Evolutionary conservation across 1,140 invertebrate genomes (phyloP), one percentile per base, ranked within the genome.

Genomic region (Adoxophyes honmai): DNA sequence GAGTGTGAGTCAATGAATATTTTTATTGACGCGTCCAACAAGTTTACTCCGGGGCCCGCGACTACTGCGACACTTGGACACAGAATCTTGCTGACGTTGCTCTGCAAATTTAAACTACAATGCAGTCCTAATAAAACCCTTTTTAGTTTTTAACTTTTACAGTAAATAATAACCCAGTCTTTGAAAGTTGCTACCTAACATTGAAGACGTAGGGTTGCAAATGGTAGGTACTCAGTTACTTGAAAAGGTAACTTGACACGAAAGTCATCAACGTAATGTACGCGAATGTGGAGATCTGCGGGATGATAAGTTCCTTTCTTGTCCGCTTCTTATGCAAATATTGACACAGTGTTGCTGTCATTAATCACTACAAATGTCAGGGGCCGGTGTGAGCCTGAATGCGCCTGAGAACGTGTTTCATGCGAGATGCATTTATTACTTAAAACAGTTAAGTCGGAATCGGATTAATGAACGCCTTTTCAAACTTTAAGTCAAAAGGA

Each of bases 291-390:
- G n/a, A 75, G 84, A 86, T 86, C 59, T 73, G 68, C 71, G 59
- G 71, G 52, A 68, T 63, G 81, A 85, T 86, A 83, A 74, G 73
- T 78, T 77, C 66, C 71, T 78, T 78, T 78, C 73, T 78, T 77
- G 78, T 71, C 71, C 76, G 70, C 83, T 88, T 88, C 85, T 86
- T 88, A 88, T 88, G 83, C 85, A 86, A 88, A 88, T 88, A 88
- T 85, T 88, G 81, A 83, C 74, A 78, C 80, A 82, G 70, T 78
- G 77, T 80, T 73, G 68, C 65, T 66, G 73, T 82, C 85, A 88
- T 88, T 86, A 88, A 88, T 88, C 85, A 86, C 70, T 54, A 57
- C 59, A 67, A 72, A 76, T 79, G 73, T 64, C 66, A 71, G 70
- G 79, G 63, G 81, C 66, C 57, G 58, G 44, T 68, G 64, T 66